Evolutionary conservation across 1,140 invertebrate species (phyloP), one percentile per base, ranked within the genome.

Genomic region (Zaprionus tsacasi): DNA sequence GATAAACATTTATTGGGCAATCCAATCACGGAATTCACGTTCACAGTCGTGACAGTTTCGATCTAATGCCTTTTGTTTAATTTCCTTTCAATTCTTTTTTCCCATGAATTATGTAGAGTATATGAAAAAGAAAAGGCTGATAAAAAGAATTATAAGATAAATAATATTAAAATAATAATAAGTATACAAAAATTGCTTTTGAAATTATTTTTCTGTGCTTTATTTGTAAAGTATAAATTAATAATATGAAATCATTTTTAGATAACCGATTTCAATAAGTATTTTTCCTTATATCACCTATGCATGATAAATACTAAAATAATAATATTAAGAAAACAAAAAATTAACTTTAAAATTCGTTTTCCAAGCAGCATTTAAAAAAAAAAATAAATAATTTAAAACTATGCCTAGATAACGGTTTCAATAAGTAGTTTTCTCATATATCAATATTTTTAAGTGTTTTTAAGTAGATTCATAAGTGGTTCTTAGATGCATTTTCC

Each of bases 1-100:
- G 80, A 88, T 88, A 88, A 88, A 88, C 85, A 89, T 89, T 85
- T 85, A 88, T 89, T 89, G 85, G 85, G 81, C 78, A 89, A 89
- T 89, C 85, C 86, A 81, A 89, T 90, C 85, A 89, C 85, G 85
- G 78, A 86, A 76, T 80, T 81, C 86, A 90, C 86, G 86, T 90
- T 70, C 79, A 52, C 60, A 55, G 52, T 88, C 85, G 85, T 89
- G 85, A 89, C 85, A 81, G 78, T 90, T 89, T 89, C 75, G 85
- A 79, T 90, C 66, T 90, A 89, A 88, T 81, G 86, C 57, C 78
- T 80, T 86, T 68, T 87, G 79, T 79, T 68, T 76, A 76, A 79
- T 87, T 87, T 80, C 70, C 78, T 56, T 38, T 33, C 48, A 13
- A 3, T 36, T 21, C 21, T 21, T 40, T 66, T 76, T 63, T 48